Conservation (phyloP, 2,113 vertebrate species). For the Hydropotes inermis region DNA sequence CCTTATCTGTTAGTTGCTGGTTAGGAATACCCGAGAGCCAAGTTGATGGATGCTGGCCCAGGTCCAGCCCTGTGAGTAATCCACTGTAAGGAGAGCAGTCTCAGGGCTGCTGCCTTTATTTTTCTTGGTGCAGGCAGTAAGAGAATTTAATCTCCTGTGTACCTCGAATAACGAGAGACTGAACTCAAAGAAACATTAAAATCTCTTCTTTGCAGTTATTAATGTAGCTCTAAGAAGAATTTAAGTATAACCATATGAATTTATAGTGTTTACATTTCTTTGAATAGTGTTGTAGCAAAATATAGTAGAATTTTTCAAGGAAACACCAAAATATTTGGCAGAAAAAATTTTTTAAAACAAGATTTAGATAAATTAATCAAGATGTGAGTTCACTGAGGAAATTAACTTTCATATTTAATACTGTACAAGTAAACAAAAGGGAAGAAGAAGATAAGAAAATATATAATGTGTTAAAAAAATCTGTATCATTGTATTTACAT, state of each 20-base stretch:
- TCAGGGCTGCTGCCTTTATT: background rate
- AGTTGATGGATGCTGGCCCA: background rate
- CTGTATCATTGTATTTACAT: background rate
- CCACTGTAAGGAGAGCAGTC: background rate
- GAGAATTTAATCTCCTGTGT: background rate
- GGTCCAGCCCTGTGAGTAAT: background rate
- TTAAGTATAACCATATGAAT: background rate
- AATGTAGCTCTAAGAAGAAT: background rate
- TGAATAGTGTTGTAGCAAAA: background rate
- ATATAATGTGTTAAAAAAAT: background rate
- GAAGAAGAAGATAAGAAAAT: background rate
- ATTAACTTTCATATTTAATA: background rate
- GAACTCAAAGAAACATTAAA: background rate
- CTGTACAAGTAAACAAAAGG: background rate
- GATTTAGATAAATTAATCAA: background rate
- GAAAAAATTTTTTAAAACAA: background rate
- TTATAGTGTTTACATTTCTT: background rate
- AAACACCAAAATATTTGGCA: background rate
- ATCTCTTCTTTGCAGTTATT: background rate
- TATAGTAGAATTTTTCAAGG: background rate
- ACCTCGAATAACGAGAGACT: background rate
- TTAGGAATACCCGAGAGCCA: background rate
- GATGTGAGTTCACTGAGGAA: background rate
- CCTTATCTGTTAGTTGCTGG: background rate
- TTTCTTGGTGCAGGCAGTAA: background rate